Evolutionary conservation across 2,797 vertebrate genomes (phyloP), one percentile per base, ranked within the genome.

Genomic region (Eremophila alpestris): DNA sequence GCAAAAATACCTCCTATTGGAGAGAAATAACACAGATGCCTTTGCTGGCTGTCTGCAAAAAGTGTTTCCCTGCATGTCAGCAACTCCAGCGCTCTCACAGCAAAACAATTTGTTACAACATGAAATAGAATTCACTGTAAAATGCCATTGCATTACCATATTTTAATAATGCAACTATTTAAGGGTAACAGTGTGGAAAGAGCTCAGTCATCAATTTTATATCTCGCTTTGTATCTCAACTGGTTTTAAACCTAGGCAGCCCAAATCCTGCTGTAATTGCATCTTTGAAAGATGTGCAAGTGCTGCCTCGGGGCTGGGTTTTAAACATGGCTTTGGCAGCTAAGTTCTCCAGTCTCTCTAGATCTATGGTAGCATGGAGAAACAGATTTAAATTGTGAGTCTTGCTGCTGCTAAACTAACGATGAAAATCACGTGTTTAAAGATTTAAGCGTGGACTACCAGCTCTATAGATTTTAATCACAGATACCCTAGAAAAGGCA

Each of bases 81-180:
- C 76, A 87, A 51, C 87, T 78, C 51, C 83, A 85, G 48, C 36
- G 40, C 40, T 69, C 69, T 29, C 36, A 1, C 29, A 49, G 83
- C 55, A 92, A 96, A 94, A 84, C 78, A 62, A 77, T 87, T 88
- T 82, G 49, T 89, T 80, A 76, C 91, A 94, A 80, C 21, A 7
- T 34, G 51, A 69, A 92, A 79, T 49, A 71, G 74, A 92, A 62
- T 73, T 95, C 40, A 29, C 86, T 92, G 86, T 91, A 89, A 94
- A 87, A 77, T 83, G 69, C 73, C 46, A 38, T 55, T 59, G 73
- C 54, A 78, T 92, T 95, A 83, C 59, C 82, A 46, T 91, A 65
- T 95, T 96, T 93, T 87, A 92, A 91, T 92, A 91, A 86, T 41
- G 58, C 62, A 67, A 6, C 86, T 62, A 34, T 78, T 91, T 93